Conservation (phyloP, 2,797 vertebrate genomes). For the Protosalanx chinensis region DNA sequence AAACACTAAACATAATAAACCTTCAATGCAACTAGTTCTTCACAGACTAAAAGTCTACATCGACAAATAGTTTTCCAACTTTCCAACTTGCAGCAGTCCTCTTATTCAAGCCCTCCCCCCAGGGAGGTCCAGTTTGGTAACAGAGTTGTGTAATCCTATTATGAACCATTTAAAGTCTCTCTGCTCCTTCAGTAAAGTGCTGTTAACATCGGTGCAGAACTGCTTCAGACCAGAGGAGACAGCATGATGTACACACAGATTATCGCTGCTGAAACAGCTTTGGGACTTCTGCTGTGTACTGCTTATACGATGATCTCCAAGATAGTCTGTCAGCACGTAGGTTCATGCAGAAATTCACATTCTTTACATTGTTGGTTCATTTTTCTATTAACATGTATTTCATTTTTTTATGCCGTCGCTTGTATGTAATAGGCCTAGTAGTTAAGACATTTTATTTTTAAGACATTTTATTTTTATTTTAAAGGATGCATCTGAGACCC, state of each 20-base stretch:
- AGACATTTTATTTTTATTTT: slow-evolving; percentile 7
- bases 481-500: background rate
- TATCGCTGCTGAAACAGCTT: slow-evolving; percentile 26
- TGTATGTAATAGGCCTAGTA: too few species aligned
- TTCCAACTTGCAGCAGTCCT: too few species aligned
- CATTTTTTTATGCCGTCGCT: background rate
- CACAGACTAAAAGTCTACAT: too few species aligned
- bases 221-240: slow-evolving; percentile 1
- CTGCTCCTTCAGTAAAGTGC: background rate
- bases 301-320: slow-evolving; percentile 20
- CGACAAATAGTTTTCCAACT: too few species aligned
- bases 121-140: slow-evolving; percentile 19
- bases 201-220: background rate
- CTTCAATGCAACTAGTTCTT: too few species aligned
- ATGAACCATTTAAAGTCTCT: slow-evolving; percentile 5
- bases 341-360: background rate
- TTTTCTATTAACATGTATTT: background rate
- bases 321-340: slow-evolving; percentile 22
- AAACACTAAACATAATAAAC: too few species aligned
- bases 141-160: slow-evolving; percentile 25
- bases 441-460: background rate
- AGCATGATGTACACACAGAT: slow-evolving; percentile 19
- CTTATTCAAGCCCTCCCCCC: background rate
- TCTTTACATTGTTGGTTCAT: too few species aligned
- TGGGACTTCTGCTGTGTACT: slow-evolving; percentile 14